These are phyloP conservation scores for Pampusana beccarii DNA, from an alignment of 2,113 vertebrate genomes.

Conservation along the genomic window DNA sequence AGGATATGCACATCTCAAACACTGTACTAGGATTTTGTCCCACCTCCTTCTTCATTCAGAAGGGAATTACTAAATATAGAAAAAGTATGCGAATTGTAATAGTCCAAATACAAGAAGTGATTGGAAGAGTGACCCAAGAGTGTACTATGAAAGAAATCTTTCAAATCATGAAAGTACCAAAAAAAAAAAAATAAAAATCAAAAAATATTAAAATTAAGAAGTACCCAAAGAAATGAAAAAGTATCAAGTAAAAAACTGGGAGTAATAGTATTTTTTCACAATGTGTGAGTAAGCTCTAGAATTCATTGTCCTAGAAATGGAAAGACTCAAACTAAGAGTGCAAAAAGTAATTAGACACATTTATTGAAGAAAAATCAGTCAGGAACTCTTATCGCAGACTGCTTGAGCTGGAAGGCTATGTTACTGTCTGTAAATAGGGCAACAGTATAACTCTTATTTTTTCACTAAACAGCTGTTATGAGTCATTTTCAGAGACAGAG, in stretches of 20 bases:
- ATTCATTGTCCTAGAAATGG: not conserved
- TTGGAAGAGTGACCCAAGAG: not conserved
- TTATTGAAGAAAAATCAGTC: not conserved
- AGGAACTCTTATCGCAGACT: not conserved
- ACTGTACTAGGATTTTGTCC: not conserved
- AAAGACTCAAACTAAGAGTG: not conserved
- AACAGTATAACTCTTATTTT: not conserved
- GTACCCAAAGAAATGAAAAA: not conserved
- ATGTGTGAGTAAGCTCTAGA: not conserved
- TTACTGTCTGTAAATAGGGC: not conserved
- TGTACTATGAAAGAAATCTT: not conserved
- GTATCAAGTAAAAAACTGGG: not conserved
- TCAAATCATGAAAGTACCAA: not conserved
- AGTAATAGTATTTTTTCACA: not conserved
- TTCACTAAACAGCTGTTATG: not conserved
- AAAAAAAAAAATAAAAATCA: not conserved
- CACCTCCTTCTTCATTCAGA: not conserved
- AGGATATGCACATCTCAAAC: not conserved
- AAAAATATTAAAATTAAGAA: not conserved
- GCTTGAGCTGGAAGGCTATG: not conserved
- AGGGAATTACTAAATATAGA: not conserved
- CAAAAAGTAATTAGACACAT: not conserved
- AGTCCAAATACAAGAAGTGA: not conserved
- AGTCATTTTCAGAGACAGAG: not conserved
- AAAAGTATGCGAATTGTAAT: not conserved